Evolutionary conservation across 2,888 invertebrate species (phyloP), one percentile per base, ranked within the genome.

Genomic region (Rhopalosiphum nymphaeae): DNA sequence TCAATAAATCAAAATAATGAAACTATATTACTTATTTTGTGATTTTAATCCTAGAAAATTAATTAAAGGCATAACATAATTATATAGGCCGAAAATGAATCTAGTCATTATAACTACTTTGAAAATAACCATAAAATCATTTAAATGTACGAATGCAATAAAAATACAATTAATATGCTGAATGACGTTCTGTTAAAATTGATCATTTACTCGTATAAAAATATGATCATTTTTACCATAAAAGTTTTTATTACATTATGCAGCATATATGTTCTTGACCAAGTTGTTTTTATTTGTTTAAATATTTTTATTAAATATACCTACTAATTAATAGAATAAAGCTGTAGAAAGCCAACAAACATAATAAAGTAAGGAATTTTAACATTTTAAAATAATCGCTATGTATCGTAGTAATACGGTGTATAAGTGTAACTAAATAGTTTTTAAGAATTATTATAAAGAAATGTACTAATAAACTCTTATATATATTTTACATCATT

Each of bases 41-140:
- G 42, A 84, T 84, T 84, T n/a, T n/a, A n/a, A 57, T 91, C 57
- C 56, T n/a, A n/a, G 56, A 85, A 91, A 91, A 91, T 91, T 57
- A 85, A 91, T 91, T 85, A 85, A 85, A n/a, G 11, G 44, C 11
- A 44, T 21, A 21, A 25, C 21, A 44, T 84, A 44, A 85, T 85
- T 91, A 91, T 85, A 85, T 36, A 53, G 42, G 1, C 5, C 25
- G n/a, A 85, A 44, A 57, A 67, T 46, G 26, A n/a, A 67, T 61
- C 46, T 90, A 90, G n/a, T n/a, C 57, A 53, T 61, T 46, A 44
- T 57, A 85, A 42, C 29, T 57, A n/a, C 85, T 44, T 89, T 89
- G 44, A 91, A 57, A 85, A 91, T 44, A 56, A 57, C 44, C n/a
- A 57, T 56, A 56, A 49, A 57, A 89, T 67, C n/a, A 78, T 53